These are phyloP conservation scores for Diploscapter pachys DNA, from an alignment of 1,140 invertebrate species.

Conservation along the genomic window DNA sequence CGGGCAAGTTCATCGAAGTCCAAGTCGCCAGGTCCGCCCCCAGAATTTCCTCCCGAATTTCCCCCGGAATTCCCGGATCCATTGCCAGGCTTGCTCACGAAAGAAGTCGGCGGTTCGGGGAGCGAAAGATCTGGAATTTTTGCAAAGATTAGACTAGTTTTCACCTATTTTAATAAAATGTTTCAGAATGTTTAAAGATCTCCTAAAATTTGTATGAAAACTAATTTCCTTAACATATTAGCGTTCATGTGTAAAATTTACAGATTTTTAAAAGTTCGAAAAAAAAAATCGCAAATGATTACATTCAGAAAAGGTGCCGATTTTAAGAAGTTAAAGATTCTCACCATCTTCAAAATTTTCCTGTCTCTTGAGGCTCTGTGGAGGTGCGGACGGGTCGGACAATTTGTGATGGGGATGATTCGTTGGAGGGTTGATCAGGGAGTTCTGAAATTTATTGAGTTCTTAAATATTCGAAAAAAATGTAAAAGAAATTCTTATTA, in stretches of 20 bases:
- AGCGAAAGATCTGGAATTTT: constrained; percentile 45
- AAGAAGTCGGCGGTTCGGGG: constrained; percentile 46
- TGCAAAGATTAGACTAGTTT: constrained; percentile 26
- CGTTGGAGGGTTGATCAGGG: constrained; percentile 13
- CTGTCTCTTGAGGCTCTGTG: constrained; percentile 18
- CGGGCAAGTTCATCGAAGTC: constrained; percentile 42
- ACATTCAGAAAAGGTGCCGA: too few relatives aligned
- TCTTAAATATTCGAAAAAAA: neutral
- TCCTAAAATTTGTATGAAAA: too few relatives aligned
- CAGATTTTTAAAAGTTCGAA: neutral
- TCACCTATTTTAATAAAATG: constrained; percentile 1
- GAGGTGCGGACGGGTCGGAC: constrained; percentile 14
- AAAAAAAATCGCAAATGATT: neutral
- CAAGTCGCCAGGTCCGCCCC: constrained; percentile 21
- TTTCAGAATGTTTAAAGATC: neutral
- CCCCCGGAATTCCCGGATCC: neutral
- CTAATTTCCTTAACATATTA: too few relatives aligned
- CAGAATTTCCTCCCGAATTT: neutral
- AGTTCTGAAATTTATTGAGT: constrained; percentile 20
- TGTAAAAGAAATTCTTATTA: neutral
- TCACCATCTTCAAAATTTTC: constrained; percentile 19
- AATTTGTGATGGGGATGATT: constrained; percentile 12
- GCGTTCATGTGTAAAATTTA: neutral
- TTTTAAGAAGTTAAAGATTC: too few relatives aligned
- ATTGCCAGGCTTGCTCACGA: constrained; percentile 9